Evolutionary conservation across 2,797 vertebrate species (phyloP).

Genomic region (Hybognathus amarus): DNA sequence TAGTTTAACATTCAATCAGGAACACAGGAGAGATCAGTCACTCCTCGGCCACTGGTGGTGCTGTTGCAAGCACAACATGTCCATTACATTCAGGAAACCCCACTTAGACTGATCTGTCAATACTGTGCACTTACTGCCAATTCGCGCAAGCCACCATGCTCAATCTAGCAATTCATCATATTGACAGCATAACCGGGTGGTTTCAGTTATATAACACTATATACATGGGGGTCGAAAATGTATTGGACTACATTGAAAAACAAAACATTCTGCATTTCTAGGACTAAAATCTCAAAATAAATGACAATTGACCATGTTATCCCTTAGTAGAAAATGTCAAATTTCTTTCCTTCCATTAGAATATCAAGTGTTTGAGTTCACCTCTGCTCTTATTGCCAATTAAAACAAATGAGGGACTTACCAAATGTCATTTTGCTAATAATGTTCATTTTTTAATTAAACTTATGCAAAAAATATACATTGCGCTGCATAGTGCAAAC

Average conservation of each 20-base stretch:
- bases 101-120: conserved; percentile 4
- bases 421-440: neutral
- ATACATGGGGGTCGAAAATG: neutral
- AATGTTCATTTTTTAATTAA: neutral
- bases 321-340: neutral
- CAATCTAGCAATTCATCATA: conserved; percentile 10
- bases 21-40: neutral
- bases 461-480: neutral
- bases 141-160: no score
- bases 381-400: neutral
- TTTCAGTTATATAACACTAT: neutral
- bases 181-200: neutral
- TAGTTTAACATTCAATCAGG: neutral
- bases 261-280: neutral
- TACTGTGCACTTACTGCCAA: conserved; percentile 21
- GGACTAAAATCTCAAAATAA: neutral
- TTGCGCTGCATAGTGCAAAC: neutral
- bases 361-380: neutral
- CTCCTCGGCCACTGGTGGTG: neutral
- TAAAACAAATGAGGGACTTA: neutral
- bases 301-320: neutral
- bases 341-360: neutral
- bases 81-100: conserved; percentile 10
- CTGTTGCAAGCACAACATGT: neutral
- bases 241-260: neutral